Conservation (phyloP, 2,888 invertebrate species). For the Lepidonotus clava region DNA sequence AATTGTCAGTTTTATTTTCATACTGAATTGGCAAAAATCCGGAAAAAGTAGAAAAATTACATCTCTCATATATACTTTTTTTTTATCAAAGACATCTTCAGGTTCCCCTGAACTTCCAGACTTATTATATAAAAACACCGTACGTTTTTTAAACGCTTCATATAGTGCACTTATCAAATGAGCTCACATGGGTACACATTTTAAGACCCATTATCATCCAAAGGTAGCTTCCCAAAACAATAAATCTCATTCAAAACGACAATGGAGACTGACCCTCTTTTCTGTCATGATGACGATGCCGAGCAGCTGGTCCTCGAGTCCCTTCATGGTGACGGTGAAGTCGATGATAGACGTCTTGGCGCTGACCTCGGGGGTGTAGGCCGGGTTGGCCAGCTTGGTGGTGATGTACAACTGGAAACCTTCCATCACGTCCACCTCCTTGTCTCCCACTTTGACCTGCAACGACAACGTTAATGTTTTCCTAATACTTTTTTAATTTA, state of each 20-base stretch:
- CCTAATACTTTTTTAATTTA: too few species aligned
- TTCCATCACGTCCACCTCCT: slow-evolving; percentile 97
- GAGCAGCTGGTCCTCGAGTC: slow-evolving; percentile 95
- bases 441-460: slow-evolving; percentile 84
- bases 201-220: too few species aligned
- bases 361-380: slow-evolving; percentile 97
- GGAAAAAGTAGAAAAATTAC: neutral
- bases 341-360: slow-evolving; percentile 98
- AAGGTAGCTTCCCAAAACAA: too few species aligned
- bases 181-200: too few species aligned
- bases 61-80: neutral
- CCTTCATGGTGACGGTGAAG: slow-evolving; percentile 98
- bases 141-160: too few species aligned
- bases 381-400: slow-evolving; percentile 96
- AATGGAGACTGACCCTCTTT: slow-evolving; percentile 85
- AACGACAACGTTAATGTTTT: too few species aligned
- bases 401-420: slow-evolving; percentile 97
- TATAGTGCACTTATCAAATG: too few species aligned
- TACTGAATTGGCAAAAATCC: too few species aligned
- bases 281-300: slow-evolving; percentile 97
- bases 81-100: too few species aligned
- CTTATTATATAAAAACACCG: too few species aligned
- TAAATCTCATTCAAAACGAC: too few species aligned
- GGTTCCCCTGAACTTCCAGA: neutral
- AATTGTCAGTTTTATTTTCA: too few species aligned